Percentiles rank a stretch among this genome's conserved stretches.
phyloP scores from a whole-genome alignment of 2,797 vertebrate species.

The Naso thynnoides region DNA sequence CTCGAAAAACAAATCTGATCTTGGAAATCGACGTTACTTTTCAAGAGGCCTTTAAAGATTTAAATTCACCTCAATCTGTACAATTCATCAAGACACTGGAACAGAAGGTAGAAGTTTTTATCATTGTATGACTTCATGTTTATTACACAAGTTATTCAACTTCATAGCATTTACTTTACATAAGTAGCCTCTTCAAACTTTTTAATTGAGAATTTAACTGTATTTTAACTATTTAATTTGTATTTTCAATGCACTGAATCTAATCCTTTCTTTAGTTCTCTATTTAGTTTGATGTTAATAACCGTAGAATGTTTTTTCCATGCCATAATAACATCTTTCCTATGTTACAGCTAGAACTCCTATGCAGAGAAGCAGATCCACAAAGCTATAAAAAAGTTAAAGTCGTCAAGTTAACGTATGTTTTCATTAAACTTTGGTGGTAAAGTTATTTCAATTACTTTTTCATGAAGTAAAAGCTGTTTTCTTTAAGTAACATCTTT shows the following conservation, averaged over 20 bases:
- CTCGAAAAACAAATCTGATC: constrained; percentile 65
- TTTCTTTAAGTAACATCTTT: constrained; percentile 11
- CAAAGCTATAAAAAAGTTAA: constrained; percentile 58
- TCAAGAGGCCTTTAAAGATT: constrained; percentile 27
- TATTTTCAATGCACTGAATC: too few relatives aligned
- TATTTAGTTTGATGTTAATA: too few relatives aligned
- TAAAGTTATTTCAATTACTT: not conserved
- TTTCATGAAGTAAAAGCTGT: not conserved
- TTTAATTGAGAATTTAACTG: too few relatives aligned
- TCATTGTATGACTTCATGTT: not conserved
- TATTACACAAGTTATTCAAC: too few relatives aligned
- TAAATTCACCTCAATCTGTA: constrained; percentile 53
- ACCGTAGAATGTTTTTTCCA: too few relatives aligned
- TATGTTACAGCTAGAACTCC: constrained; percentile 62
- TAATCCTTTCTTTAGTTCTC: too few relatives aligned
- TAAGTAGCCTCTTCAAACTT: too few relatives aligned
- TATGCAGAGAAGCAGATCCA: constrained; percentile 70
- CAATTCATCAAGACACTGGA: constrained; percentile 58
- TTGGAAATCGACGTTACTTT: constrained; percentile 60
- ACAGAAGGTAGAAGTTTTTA: constrained; percentile 50
- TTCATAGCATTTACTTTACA: too few relatives aligned
- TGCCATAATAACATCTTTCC: not conserved
- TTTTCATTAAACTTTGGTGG: not conserved
- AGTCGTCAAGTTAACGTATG: constrained; percentile 70
- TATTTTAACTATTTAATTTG: too few relatives aligned